Evolutionary conservation across 2,888 invertebrate genomes (phyloP), one percentile per base, ranked within the genome.

Genomic region (Agriopis aurantiaria): DNA sequence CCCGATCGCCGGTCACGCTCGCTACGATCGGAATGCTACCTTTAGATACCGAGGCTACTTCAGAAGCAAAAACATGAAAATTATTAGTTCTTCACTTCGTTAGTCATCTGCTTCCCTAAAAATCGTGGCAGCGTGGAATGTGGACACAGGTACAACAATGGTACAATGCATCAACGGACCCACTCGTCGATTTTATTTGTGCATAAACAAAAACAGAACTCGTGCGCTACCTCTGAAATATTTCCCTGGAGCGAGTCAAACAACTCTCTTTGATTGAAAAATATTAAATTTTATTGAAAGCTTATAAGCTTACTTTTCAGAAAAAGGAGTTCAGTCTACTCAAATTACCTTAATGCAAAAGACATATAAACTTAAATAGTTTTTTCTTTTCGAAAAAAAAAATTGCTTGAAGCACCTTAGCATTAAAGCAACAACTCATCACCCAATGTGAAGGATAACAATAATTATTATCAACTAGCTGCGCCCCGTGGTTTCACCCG

Each of bases 121-220:
- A 61, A 41, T 11, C 3, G 8, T 10, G 51, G 51, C 12, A n/a
- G 9, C 51, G 23, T 11, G 10, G 10, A 51, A 46, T 53, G 59
- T 53, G 33, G 46, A 52, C 43, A 46, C 46, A 55, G 53, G 60
- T 53, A 66, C 11, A 53, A 23, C 40, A 53, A 46, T 43, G 40
- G 43, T n/a, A 43, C 23, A 62, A 63, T 48, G 55, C 55, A 64
- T 46, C 53, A 45, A 51, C 51, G 60, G 33, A 53, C 12, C 45
- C 53, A 40, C 48, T 55, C 56, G 33, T n/a, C 40, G 63, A 53
- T 59, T 68, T 62, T 68, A 63, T 68, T 68, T 63, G 63, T 45
- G 53, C 46, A 48, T 61, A 68, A 63, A 63, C 43, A 68, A 56
- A 58, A 63, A 58, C 41, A 17, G 49, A 52, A 14, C 58, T 52